Evolutionary conservation across 2,797 vertebrate species (phyloP), one percentile per base, ranked within the genome.

Genomic region (Pygocentrus nattereri): DNA sequence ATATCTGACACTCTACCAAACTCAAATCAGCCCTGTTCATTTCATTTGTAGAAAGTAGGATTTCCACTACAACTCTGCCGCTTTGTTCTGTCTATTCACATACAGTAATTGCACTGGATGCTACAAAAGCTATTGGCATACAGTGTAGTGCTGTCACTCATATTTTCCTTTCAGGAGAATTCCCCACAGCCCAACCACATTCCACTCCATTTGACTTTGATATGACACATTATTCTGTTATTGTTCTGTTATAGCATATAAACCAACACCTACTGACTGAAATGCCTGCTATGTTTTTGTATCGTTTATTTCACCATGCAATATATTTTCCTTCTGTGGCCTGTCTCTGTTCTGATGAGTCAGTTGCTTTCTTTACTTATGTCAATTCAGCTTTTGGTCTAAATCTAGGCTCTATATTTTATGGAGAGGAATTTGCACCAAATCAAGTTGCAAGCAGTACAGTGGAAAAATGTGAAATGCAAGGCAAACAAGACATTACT

Each of bases 121-220:
- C 61, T 12, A 67, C 64, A 13, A 67, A 67, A 67, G 64, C 64
- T 21, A 23, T n/a, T 67, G 64, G 41, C 41, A 64, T 18, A 31
- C 61, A 67, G 34, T 12, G 19, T 41, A 67, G 19, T n/a, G 64
- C 64, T 67, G 64, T 38, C 64, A 67, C 31, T 67, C 61, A 64
- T 30, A 12, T 18, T 34, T 64, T 19, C 30, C 61, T 64, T 38
- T 64, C 34, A 67, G 41, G 5, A 41, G 41, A 67, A 34, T 41
- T 16, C 64, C 10, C 34, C 31, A 67, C 64, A 41, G 5, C 25
- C 25, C 58, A 61, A 16, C 21, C 64, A n/a, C 64, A 52, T 52
- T 54, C 69, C 16, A 12, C 69, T 72, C 69, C 10, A 10, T 52
- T 72, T 72, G 47, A 41, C 27, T 71, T 71, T 72, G 49, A 54